phyloP scores from a whole-genome alignment of 2,888 invertebrate genomes.

The Crepidodera aurea region DNA sequence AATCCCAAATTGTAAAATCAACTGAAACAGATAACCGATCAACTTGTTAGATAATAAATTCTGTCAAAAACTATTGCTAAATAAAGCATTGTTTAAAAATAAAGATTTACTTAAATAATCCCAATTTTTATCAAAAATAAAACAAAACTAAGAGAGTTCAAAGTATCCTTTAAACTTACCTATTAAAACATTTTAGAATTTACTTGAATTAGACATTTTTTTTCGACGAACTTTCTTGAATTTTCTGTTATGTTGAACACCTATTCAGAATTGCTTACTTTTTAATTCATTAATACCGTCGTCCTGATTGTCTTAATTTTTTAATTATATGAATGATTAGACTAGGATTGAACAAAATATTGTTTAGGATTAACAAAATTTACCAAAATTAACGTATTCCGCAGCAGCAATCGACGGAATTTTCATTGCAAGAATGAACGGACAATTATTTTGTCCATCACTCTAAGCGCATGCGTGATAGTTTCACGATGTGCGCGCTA shows the following conservation, averaged over 20 bases:
- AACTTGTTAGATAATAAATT: slow-evolving; percentile 35
- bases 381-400: slow-evolving; percentile 26
- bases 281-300: slow-evolving; percentile 26
- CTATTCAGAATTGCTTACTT: slow-evolving; percentile 29
- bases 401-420: slow-evolving; percentile 40
- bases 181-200: slow-evolving; percentile 33
- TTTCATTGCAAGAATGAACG: slow-evolving; percentile 41
- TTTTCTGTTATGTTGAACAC: slow-evolving; percentile 35
- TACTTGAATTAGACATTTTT: slow-evolving; percentile 33
- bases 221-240: slow-evolving; percentile 41
- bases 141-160: background rate
- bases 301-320: slow-evolving; percentile 17
- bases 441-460: slow-evolving; percentile 40
- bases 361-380: slow-evolving; percentile 29
- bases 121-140: background rate
- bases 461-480: slow-evolving; percentile 34
- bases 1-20: slow-evolving; percentile 2
- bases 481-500: slow-evolving; percentile 28
- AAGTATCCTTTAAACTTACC: slow-evolving; percentile 29
- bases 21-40: slow-evolving; percentile 18
- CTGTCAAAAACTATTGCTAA: slow-evolving; percentile 34
- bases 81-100: slow-evolving; percentile 29
- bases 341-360: slow-evolving; percentile 23
- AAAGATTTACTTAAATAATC: background rate
- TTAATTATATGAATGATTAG: slow-evolving; percentile 9